phyloP scores from a whole-genome alignment of 2,797 vertebrate genomes.

The Sebastes trivittatus region DNA sequence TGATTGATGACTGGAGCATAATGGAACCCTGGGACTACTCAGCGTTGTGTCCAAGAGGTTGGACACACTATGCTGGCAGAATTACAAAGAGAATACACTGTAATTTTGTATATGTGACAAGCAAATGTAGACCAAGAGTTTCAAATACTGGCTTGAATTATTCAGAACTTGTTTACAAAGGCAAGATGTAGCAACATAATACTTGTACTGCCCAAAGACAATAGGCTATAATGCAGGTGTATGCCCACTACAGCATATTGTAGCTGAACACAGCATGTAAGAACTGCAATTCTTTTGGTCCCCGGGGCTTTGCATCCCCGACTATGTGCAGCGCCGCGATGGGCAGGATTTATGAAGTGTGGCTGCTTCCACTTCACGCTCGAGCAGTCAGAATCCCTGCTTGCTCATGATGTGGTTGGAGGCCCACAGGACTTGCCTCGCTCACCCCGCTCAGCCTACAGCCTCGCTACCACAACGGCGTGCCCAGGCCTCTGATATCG shows the following conservation, averaged over 20 bases:
- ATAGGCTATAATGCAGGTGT: slow-evolving; percentile 6
- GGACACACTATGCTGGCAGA: background rate
- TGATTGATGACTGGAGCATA: slow-evolving; percentile 35
- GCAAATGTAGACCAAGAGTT: background rate
- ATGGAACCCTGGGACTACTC: slow-evolving; percentile 18
- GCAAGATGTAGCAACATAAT: background rate
- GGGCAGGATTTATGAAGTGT: slow-evolving; percentile 72
- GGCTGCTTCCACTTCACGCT: slow-evolving; percentile 71
- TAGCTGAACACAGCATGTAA: slow-evolving; percentile 37
- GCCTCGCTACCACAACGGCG: slow-evolving; percentile 20
- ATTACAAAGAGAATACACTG: background rate
- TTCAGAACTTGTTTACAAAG: slow-evolving; percentile 4
- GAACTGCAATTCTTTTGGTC: slow-evolving; percentile 28
- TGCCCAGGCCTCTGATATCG: slow-evolving; percentile 18
- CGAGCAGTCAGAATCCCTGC: slow-evolving; percentile 59
- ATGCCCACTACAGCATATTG: background rate
- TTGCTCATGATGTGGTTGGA: slow-evolving; percentile 62
- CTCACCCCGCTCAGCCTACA: slow-evolving; percentile 24
- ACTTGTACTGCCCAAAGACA: slow-evolving; percentile 1
- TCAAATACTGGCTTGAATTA: slow-evolving; percentile 3
- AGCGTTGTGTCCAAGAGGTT: background rate
- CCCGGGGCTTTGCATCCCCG: slow-evolving; percentile 48
- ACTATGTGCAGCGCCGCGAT: slow-evolving; percentile 42
- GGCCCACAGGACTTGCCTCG: slow-evolving; percentile 55
- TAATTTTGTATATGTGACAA: background rate